Evolutionary conservation across 2,113 vertebrate genomes (phyloP).

Genomic region (Lepidothrix coronata): DNA sequence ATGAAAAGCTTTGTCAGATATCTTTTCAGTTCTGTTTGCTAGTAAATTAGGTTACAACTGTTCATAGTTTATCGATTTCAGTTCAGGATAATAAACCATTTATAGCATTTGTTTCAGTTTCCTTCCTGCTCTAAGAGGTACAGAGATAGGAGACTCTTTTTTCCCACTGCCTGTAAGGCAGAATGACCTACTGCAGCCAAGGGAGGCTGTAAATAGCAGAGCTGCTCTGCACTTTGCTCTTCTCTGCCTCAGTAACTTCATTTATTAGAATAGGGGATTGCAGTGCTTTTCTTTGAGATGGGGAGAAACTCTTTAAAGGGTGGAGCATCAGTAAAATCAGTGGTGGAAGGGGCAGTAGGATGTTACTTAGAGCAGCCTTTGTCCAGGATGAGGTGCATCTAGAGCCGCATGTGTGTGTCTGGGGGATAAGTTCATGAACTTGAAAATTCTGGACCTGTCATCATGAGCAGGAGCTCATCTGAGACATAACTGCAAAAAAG

Average conservation of each 20-base stretch:
- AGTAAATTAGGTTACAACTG: slow-evolving; percentile 39
- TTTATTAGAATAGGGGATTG: neutral
- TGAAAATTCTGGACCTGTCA: neutral
- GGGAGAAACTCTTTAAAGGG: neutral
- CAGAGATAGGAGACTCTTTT: neutral
- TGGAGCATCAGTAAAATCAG: neutral
- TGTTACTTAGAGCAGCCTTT: neutral
- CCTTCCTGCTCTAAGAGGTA: slow-evolving; percentile 5
- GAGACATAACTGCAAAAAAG: neutral
- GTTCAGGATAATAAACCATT: slow-evolving; percentile 39
- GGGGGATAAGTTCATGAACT: too few relatives aligned
- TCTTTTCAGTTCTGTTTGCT: slow-evolving; percentile 3
- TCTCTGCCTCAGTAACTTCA: neutral
- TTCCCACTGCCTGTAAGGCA: neutral
- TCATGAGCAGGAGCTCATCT: neutral
- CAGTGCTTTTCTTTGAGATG: neutral
- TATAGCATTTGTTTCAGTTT: slow-evolving; percentile 24
- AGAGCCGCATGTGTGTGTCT: neutral
- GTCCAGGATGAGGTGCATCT: neutral
- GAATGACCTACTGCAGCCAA: neutral
- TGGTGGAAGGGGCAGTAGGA: neutral
- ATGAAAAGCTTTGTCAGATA: slow-evolving; percentile 14
- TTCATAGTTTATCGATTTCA: slow-evolving; percentile 35
- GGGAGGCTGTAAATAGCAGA: neutral
- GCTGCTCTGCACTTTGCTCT: neutral